Evolutionary conservation across 1,140 invertebrate species (phyloP).

Genomic region (Drosophila virilis): DNA sequence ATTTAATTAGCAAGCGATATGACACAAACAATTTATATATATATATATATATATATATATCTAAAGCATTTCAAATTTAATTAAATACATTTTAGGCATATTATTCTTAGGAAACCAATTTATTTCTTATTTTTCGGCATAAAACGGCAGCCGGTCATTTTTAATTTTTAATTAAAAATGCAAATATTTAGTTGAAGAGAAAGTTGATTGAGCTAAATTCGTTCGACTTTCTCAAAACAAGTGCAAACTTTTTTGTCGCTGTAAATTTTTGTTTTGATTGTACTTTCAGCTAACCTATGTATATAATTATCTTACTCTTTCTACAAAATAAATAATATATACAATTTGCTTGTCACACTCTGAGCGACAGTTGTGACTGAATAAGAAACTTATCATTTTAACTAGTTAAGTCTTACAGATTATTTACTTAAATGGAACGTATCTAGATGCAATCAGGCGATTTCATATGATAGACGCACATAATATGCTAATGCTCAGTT

Average conservation of each 20-base stretch:
- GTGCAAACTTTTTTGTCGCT: not conserved
- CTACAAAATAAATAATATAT: too few species aligned
- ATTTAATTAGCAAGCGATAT: not conserved
- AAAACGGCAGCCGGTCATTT: not conserved
- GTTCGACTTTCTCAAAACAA: slow-evolving; percentile 14
- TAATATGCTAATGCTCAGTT: too few species aligned
- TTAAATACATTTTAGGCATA: too few species aligned
- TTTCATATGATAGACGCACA: too few species aligned
- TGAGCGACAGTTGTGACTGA: too few species aligned
- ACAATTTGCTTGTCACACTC: too few species aligned
- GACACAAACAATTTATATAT: too few species aligned
- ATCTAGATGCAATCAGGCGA: too few species aligned
- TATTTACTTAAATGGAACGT: too few species aligned
- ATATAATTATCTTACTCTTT: not conserved
- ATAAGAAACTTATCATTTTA: too few species aligned
- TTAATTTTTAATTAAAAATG: slow-evolving; percentile 16
- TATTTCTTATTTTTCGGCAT: not conserved
- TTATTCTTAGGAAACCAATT: not conserved
- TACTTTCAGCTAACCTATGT: not conserved
- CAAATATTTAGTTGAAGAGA: slow-evolving; percentile 25
- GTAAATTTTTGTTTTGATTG: not conserved
- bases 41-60: not conserved
- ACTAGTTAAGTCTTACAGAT: too few species aligned
- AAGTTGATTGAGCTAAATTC: slow-evolving; percentile 13
- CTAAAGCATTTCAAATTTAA: not conserved